A percentile compares a stretch with the other conserved stretches of the same genome.
Conservation (phyloP, 2,113 vertebrate species). For the Menura novaehollandiae region DNA sequence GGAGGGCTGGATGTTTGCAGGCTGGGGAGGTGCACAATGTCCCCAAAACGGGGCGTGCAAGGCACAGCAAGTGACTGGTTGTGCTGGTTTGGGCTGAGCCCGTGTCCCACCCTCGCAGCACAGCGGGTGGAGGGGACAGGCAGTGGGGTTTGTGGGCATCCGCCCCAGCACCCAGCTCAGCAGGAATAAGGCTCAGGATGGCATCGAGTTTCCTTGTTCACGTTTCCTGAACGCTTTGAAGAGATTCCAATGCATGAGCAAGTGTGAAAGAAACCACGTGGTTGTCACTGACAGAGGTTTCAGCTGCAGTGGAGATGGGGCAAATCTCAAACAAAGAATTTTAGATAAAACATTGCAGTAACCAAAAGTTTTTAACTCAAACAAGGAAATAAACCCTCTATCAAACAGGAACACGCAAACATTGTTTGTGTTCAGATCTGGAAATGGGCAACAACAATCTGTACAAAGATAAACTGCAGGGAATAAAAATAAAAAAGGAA, state of each 20-base stretch:
- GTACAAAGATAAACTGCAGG: not conserved
- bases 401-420: not conserved
- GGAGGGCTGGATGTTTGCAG: not conserved
- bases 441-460: not conserved
- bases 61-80: not conserved
- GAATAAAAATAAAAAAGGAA: not conserved
- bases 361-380: not conserved
- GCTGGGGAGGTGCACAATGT: accelerated
- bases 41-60: accelerated
- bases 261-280: not conserved
- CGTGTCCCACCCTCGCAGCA: not conserved
- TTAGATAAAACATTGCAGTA: not conserved
- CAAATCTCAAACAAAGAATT: not conserved
- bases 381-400: not conserved
- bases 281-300: not conserved
- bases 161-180: not conserved
- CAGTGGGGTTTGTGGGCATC: accelerated
- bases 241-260: not conserved
- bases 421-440: not conserved
- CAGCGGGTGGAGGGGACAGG: not conserved
- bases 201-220: not conserved
- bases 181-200: not conserved
- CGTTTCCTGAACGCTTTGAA: not conserved
- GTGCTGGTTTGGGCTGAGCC: not conserved
- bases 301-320: not conserved